Evolutionary conservation across 2,113 vertebrate genomes (phyloP), one percentile per base, ranked within the genome.

Genomic region (Tyrannus savana): DNA sequence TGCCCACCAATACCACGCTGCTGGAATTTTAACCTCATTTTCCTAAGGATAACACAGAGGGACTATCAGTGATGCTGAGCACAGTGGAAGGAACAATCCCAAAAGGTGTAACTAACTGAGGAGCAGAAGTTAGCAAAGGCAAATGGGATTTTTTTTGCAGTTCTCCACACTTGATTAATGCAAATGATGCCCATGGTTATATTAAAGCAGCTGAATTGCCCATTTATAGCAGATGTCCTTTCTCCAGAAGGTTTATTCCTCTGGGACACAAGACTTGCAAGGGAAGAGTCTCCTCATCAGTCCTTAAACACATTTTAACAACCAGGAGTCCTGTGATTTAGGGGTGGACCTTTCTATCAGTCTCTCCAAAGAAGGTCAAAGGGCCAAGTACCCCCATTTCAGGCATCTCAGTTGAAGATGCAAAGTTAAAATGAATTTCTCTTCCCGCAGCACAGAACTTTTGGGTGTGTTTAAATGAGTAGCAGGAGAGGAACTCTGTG

Each of bases 401-500:
- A 2, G 76, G 39, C 35, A 46, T 14, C 44, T 35, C 25, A 87
- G 83, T 2, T 63, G 60, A 77, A 86, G 21, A 30, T 44, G 72
- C 37, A 30, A 71, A 84, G 39, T 35, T 42, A 46, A 88, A 92
- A 80, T 6, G 15, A 84, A 56, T 4, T 1, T 27, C 17, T 53
- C 37, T 85, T 91, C 46, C 37, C 0, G 0, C 1, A 2, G 73
- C 13, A 2, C 14, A 49, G 64, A 78, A 56, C 56, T 64, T 60
- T 21, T 22, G 55, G 56, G 28, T 2, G 1, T 31, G 41, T 68
- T 81, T 53, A 75, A 68, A 60, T 14, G 52, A 77, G 84, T 14
- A 49, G 72, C 46, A 56, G 87, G 80, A 60, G 50, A 95, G 73
- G 89, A 94, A 82, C 30, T 33, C 80, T 53, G 41, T 41, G 86